Evolutionary conservation across 2,113 vertebrate species (phyloP), one percentile per base, ranked within the genome.

Genomic region (Myotis davidii): DNA sequence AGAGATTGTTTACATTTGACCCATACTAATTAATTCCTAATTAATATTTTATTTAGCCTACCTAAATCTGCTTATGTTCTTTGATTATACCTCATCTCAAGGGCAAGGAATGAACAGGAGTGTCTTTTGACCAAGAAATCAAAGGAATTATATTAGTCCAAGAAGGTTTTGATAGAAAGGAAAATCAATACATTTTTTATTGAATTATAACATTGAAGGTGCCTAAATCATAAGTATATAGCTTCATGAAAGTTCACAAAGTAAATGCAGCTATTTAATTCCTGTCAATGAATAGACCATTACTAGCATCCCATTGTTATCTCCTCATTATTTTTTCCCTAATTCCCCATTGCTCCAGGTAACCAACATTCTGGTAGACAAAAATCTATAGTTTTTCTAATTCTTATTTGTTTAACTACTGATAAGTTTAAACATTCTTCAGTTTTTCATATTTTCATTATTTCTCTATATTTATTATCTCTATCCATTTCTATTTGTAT

Each of bases 21-120:
- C 94, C 50, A 45, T 59, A 84, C 87, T 96, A 76, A 85, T 96
- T 90, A 94, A 94, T 79, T 90, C 94, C n/a, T 85, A 84, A 74
- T 88, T 93, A 90, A 92, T 16, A 89, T 72, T 94, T 93, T 54
- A 79, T 42, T 37, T 85, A 37, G 2, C 37, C 45, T 85, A 59
- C 3, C 29, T 97, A 88, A 94, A 84, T 25, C 61, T 92, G 21
- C 42, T 73, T 85, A 61, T 42, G 10, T 82, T 92, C 29, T 72
- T 76, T 93, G 13, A 89, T 12, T 18, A 21, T 79, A 73, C 6
- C 12, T 90, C 14, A 85, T 61, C 48, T 50, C 56, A 14, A 1
- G 11, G 3, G 9, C 21, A 77, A 92, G 9, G 2, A 93, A 67
- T 48, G 32, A 5, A 17, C 42, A 78, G 20, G 3, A 78, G 9